These are phyloP conservation scores for Melitaea cinxia DNA, from an alignment of 1,140 invertebrate genomes.

Conservation along the genomic window DNA sequence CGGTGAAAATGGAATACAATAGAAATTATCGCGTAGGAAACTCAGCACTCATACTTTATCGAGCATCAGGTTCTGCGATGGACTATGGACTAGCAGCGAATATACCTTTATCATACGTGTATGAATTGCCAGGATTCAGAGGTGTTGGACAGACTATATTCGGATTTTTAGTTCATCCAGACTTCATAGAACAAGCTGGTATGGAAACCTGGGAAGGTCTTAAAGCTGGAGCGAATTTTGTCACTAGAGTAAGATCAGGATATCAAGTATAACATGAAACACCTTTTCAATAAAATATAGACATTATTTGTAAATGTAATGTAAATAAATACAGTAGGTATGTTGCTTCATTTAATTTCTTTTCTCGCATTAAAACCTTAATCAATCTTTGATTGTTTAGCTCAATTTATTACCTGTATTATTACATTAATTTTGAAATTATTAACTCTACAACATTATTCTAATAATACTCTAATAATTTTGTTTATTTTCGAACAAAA, in stretches of 20 bases:
- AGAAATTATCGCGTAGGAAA: constrained; percentile 81
- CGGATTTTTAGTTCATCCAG: constrained; percentile 28
- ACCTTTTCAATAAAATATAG: too few relatives aligned
- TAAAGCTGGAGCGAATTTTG: constrained; percentile 33
- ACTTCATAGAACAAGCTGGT: constrained; percentile 38
- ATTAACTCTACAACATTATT: too few relatives aligned
- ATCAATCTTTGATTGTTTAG: too few relatives aligned
- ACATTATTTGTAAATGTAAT: too few relatives aligned
- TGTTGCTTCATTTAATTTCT: too few relatives aligned
- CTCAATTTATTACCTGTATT: too few relatives aligned
- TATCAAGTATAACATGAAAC: too few relatives aligned
- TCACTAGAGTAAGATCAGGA: not conserved
- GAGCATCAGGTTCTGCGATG: constrained; percentile 51
- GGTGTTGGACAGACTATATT: constrained; percentile 2
- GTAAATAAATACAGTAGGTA: too few relatives aligned
- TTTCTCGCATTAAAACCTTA: too few relatives aligned
- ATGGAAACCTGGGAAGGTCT: constrained; percentile 53
- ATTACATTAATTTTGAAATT: too few relatives aligned
- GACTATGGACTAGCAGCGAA: constrained; percentile 67
- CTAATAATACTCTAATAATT: too few relatives aligned
- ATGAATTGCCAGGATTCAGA: constrained; percentile 42
- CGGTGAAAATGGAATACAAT: constrained; percentile 45
- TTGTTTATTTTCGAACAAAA: too few relatives aligned
- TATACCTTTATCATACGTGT: constrained; percentile 46
- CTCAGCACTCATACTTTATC: constrained; percentile 77